Evolutionary conservation across 2,113 vertebrate genomes (phyloP).

Genomic region (Alces alces): DNA sequence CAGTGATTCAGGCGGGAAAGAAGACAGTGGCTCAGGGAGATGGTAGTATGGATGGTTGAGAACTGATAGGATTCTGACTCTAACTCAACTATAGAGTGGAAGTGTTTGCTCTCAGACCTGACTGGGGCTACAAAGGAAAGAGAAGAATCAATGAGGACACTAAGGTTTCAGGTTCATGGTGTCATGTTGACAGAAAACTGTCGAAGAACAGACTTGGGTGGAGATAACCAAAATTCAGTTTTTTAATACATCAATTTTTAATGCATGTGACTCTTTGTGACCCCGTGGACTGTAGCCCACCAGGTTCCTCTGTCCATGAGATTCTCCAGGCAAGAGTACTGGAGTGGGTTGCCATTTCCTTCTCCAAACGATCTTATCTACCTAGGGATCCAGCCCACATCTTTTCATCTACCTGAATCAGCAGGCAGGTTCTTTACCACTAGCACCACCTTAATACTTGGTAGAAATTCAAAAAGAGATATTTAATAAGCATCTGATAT

Average conservation of each 20-base stretch:
- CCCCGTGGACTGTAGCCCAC: background rate
- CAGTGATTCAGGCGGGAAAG: background rate
- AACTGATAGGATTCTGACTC: background rate
- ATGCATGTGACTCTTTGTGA: background rate
- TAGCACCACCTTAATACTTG: background rate
- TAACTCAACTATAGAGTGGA: background rate
- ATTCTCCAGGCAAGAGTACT: background rate
- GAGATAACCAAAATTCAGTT: background rate
- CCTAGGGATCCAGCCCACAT: background rate
- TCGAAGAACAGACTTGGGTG: background rate
- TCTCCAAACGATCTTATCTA: background rate
- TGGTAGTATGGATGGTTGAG: background rate
- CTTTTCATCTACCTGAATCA: background rate
- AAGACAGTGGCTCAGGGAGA: background rate
- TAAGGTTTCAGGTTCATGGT: background rate
- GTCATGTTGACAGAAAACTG: background rate
- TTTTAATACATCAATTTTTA: background rate
- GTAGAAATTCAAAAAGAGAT: background rate
- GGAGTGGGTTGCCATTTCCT: background rate
- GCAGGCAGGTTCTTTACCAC: background rate
- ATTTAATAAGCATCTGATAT: background rate
- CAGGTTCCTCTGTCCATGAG: background rate
- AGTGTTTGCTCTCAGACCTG: background rate
- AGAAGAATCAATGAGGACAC: background rate
- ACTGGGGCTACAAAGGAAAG: background rate